Evolutionary conservation across 2,113 vertebrate genomes (phyloP).

Genomic region (Alethe diademata): DNA sequence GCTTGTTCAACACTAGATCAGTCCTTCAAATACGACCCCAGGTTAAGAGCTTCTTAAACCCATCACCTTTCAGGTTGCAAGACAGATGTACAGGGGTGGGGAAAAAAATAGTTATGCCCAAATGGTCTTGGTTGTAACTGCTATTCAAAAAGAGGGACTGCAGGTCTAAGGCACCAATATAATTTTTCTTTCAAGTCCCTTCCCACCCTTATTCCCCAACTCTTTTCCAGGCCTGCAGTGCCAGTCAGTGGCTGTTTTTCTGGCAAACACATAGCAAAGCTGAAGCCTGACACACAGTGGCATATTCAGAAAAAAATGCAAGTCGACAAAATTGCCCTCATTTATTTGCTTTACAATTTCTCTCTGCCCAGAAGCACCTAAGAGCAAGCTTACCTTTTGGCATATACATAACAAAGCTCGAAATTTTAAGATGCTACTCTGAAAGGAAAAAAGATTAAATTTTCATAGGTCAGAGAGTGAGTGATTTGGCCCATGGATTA

Average conservation of each 20-base stretch:
- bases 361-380: neutral
- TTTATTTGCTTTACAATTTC: neutral
- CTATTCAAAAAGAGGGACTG: neutral
- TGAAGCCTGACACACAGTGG: conserved; percentile 57
- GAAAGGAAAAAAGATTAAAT: neutral
- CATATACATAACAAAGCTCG: neutral
- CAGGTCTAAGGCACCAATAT: neutral
- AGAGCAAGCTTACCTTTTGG: neutral
- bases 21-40: neutral
- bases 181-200: neutral
- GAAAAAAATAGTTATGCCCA: neutral
- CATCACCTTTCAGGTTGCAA: neutral
- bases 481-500: neutral
- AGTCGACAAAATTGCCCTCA: neutral
- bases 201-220: neutral
- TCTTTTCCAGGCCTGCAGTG: neutral
- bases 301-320: neutral
- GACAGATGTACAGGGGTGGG: neutral
- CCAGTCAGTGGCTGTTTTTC: neutral
- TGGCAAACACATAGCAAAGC: neutral
- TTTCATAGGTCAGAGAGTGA: rapidly evolving
- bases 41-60: neutral
- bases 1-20: neutral
- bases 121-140: neutral
- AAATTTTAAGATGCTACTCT: neutral